Base-by-base conservation (phyloP, 1,140 invertebrate species). In the Phthorimaea operculella region DNA sequence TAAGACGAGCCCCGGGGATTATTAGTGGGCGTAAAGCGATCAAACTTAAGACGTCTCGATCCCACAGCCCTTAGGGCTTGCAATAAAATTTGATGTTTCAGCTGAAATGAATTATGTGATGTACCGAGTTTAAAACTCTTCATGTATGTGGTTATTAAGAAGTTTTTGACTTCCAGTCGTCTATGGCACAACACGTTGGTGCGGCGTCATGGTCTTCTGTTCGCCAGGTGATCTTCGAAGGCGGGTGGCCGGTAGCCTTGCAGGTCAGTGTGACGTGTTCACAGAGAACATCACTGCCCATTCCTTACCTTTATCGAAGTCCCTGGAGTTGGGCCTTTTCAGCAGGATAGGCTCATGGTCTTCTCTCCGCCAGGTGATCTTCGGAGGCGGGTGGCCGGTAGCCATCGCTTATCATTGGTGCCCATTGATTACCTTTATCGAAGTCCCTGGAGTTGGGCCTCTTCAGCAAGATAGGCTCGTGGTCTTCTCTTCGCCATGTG, bases 161-260 rank as follows among this genome's bases (percentile, higher is more conserved):
- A n/a, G n/a, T n/a, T n/a, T n/a, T n/a, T n/a, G n/a, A n/a, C n/a
- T n/a, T n/a, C n/a, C n/a, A n/a, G n/a, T n/a, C n/a, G n/a, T n/a
- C n/a, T n/a, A n/a, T n/a, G n/a, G n/a, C n/a, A n/a, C n/a, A n/a
- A n/a, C n/a, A n/a, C n/a, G n/a, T n/a, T n/a, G n/a, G n/a, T n/a
- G n/a, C n/a, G n/a, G n/a, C n/a, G n/a, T 92, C 89, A 34, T 90
- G 90, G 66, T 92, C 90, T 71, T 92, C 91, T 36, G 90, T 85
- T 55, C 87, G 86, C 91, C 91, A 93, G 4, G 89, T 89, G 39
- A 93, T 90, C 55, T 90, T 88, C 0, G 91, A 91, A 12, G 86
- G 80, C 0, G 91, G 91, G 73, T 92, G 90, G 7, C 93, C 93
- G 0, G 90, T 91, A 2, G 93, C 93, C 59, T n/a, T 33, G 74